Conservation (phyloP, 2,797 vertebrate genomes). For the Mastacembelus armatus region DNA sequence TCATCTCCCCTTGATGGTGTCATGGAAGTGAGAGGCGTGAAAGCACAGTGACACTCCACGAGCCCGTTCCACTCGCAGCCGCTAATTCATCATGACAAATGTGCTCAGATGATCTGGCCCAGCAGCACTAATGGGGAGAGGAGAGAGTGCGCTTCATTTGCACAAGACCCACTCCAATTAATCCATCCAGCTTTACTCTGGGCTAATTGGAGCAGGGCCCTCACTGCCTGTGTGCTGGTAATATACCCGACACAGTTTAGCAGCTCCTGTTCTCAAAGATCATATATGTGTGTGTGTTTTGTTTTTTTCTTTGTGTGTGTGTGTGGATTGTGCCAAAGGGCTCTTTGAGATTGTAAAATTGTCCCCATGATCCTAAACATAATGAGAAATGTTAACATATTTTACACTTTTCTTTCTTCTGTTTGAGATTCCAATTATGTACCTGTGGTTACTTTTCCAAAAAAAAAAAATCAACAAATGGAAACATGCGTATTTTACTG, state of each 20-base stretch:
- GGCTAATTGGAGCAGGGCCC: conserved; percentile 82
- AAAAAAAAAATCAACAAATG: conserved; percentile 23
- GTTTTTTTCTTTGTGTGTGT: too few relatives aligned
- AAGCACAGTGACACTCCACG: conserved; percentile 81
- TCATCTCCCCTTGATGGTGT: conserved; percentile 83
- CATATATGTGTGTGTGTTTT: conserved; percentile 36
- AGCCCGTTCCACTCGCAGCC: conserved; percentile 79
- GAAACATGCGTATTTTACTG: conserved; percentile 30
- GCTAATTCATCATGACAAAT: conserved; percentile 87
- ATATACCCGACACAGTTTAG: conserved; percentile 81
- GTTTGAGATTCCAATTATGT: conserved; percentile 29
- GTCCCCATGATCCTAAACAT: conserved; percentile 52
- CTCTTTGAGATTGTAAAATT: conserved; percentile 65
- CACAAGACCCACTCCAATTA: conserved; percentile 84
- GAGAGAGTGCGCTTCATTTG: conserved; percentile 81
- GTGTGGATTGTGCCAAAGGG: conserved; percentile 57
- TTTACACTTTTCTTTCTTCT: conserved; percentile 52
- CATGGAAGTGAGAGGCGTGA: conserved; percentile 83
- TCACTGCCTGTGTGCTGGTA: conserved; percentile 76
- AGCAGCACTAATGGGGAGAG: conserved; percentile 82
- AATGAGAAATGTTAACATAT: conserved; percentile 58
- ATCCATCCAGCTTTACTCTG: conserved; percentile 83
- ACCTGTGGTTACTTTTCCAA: conserved; percentile 31
- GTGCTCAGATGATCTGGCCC: conserved; percentile 84
- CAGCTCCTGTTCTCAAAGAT: conserved; percentile 72